phyloP scores from a whole-genome alignment of 1,140 invertebrate species.

The Planococcus citri region DNA sequence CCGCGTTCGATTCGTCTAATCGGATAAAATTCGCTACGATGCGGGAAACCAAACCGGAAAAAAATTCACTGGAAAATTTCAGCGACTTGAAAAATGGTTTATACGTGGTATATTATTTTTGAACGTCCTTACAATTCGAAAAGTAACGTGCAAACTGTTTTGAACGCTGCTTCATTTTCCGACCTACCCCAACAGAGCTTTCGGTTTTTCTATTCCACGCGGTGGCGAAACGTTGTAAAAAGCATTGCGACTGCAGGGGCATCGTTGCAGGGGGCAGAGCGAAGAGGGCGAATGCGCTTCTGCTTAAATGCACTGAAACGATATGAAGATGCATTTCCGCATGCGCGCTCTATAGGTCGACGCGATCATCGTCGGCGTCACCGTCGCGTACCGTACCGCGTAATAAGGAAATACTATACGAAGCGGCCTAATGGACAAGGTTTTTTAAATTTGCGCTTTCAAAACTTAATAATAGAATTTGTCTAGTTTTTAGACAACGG shows the following conservation, averaged over 20 bases:
- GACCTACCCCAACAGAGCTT: conserved; percentile 14
- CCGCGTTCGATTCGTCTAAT: too few relatives aligned
- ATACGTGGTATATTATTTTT: too few relatives aligned
- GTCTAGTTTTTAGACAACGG: neutral
- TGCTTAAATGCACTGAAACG: conserved; percentile 9
- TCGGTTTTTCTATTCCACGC: conserved; percentile 18
- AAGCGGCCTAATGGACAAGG: neutral
- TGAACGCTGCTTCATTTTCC: neutral
- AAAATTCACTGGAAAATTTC: too few relatives aligned
- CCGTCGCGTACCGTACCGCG: too few relatives aligned
- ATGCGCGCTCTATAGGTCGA: conserved; percentile 6
- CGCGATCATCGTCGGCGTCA: conserved; percentile 2
- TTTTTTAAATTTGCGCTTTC: conserved; percentile 13
- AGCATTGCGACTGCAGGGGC: too few relatives aligned
- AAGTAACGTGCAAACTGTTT: neutral
- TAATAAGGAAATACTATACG: conserved; percentile 14
- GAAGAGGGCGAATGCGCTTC: conserved; percentile 1
- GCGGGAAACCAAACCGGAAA: too few relatives aligned
- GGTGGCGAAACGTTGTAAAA: conserved; percentile 4
- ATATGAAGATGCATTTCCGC: conserved; percentile 18
- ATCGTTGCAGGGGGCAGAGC: neutral
- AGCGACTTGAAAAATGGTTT: too few relatives aligned
- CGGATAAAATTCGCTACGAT: too few relatives aligned
- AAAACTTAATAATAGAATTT: neutral
- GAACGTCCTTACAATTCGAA: neutral